Evolutionary conservation across 2,797 vertebrate species (phyloP).

Genomic region (Neomorphus geoffroyi): DNA sequence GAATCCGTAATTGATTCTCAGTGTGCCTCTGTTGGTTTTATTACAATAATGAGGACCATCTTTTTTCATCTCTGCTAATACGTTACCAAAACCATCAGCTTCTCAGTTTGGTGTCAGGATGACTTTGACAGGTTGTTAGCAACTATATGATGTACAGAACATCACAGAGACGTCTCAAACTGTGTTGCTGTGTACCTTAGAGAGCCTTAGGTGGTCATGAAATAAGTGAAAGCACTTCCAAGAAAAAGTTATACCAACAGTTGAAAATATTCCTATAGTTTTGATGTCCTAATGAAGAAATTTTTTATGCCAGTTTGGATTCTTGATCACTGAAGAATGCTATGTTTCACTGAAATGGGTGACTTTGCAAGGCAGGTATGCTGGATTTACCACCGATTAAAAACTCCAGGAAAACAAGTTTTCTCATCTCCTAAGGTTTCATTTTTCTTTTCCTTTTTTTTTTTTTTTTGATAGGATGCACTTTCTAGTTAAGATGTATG

Average conservation of each 20-base stretch:
- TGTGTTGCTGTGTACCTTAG: conserved; percentile 57
- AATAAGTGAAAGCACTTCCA: conserved; percentile 55
- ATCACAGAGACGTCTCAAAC: conserved; percentile 74
- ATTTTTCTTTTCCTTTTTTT: neutral
- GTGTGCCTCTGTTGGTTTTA: conserved; percentile 76
- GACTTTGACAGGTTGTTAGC: conserved; percentile 82
- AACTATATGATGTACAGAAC: conserved; percentile 72
- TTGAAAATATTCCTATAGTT: conserved; percentile 59
- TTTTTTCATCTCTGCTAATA: conserved; percentile 76
- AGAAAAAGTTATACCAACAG: conserved; percentile 54
- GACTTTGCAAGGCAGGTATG: conserved; percentile 3
- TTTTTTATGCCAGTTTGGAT: neutral
- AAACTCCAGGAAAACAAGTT: neutral
- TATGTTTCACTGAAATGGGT: neutral
- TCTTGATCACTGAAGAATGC: conserved; percentile 14
- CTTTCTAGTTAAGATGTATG: neutral
- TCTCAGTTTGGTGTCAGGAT: conserved; percentile 77
- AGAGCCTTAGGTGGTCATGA: conserved; percentile 69
- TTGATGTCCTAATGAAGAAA: conserved; percentile 69
- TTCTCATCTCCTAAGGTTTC: neutral
- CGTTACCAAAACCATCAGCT: conserved; percentile 73
- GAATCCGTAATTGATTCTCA: conserved; percentile 81
- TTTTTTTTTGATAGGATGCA: accelerated
- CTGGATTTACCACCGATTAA: conserved; percentile 24
- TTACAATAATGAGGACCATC: conserved; percentile 80